Conservation (phyloP, 2,797 vertebrate genomes). For the Ctenochaetus hawaiiensis region DNA sequence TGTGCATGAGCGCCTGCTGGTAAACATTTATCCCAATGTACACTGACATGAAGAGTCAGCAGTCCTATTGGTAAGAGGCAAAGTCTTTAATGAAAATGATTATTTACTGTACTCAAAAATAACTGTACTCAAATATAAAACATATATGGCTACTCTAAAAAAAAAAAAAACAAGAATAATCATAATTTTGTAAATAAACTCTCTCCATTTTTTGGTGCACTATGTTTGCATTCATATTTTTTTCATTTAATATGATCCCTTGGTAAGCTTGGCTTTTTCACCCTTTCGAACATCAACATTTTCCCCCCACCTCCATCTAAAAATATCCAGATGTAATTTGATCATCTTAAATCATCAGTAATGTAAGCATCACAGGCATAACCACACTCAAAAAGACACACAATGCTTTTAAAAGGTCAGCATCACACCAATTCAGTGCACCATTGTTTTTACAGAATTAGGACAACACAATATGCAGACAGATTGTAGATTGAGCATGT, state of each 20-base stretch:
- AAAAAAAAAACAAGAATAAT: not conserved
- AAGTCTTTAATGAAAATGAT: constrained; percentile 19
- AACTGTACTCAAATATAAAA: constrained; percentile 30
- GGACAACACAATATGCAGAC: not conserved
- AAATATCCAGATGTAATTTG: constrained; percentile 28
- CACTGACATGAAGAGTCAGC: constrained; percentile 36
- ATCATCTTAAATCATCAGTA: constrained; percentile 51
- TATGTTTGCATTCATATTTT: not conserved
- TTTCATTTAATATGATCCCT: constrained; percentile 14
- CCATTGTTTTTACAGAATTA: not conserved
- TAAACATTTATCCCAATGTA: constrained; percentile 62
- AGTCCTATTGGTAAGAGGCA: not conserved
- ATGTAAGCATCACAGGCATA: constrained; percentile 41
- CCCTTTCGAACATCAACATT: constrained; percentile 11
- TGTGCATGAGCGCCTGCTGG: constrained; percentile 40
- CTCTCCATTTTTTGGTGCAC: not conserved
- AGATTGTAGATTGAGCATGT: too few relatives aligned
- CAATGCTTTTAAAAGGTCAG: constrained; percentile 29
- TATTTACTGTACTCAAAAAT: constrained; percentile 29
- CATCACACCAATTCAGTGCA: constrained; percentile 5
- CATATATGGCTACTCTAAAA: not conserved
- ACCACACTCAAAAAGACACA: not conserved
- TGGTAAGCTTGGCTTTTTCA: constrained; percentile 1
- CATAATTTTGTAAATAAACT: not conserved
- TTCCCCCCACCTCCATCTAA: constrained; percentile 1